Evolutionary conservation across 2,113 vertebrate genomes (phyloP).

Genomic region (Pantherophis guttatus): DNA sequence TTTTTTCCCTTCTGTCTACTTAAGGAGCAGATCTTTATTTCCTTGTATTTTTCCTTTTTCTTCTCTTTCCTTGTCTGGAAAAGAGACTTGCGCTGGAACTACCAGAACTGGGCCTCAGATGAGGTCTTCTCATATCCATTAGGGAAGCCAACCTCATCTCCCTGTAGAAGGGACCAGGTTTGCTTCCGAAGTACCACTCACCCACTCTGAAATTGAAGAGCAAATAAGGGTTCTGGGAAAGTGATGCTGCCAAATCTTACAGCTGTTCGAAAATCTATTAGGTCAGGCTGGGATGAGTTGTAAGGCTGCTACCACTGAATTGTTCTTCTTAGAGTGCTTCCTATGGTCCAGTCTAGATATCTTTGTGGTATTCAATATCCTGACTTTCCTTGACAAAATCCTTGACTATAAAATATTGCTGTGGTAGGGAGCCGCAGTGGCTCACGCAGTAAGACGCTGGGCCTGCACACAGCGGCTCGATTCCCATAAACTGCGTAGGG

Average conservation of each 20-base stretch:
- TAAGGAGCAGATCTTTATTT: background rate
- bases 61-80: background rate
- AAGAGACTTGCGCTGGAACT: background rate
- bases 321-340: background rate
- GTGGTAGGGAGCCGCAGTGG: background rate
- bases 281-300: background rate
- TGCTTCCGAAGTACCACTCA: background rate
- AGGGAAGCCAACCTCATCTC: background rate
- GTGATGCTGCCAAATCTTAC: background rate
- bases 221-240: background rate
- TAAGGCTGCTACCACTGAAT: background rate
- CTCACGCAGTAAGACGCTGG: too few species aligned
- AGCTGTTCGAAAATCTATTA: background rate
- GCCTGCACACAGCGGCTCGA: too few species aligned
- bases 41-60: background rate
- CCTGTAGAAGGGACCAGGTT: background rate
- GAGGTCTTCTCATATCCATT: background rate
- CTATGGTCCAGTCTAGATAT: background rate
- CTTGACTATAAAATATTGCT: background rate
- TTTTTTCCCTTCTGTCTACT: background rate
- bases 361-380: background rate
- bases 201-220: background rate
- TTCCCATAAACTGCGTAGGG: too few species aligned
- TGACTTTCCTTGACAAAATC: background rate
- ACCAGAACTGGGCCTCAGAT: background rate